Percentiles rank a stretch among this genome's conserved stretches.
Evolutionary conservation across 2,113 vertebrate genomes (phyloP).

Genomic region (Phrynocephalus versicolor): DNA sequence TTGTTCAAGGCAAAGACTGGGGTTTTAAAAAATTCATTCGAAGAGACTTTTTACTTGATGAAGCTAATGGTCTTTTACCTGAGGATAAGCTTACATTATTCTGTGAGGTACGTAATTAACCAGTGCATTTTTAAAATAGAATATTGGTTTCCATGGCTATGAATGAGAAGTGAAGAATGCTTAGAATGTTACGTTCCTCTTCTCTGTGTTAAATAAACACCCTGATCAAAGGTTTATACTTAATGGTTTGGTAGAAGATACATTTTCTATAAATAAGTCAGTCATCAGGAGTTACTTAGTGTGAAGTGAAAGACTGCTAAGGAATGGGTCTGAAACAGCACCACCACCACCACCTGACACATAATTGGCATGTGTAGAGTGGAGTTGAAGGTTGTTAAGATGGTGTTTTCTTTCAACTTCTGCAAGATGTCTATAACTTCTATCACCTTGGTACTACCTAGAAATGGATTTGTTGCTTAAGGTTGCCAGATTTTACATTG

Average conservation of each 20-base stretch:
- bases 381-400: neutral
- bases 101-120: slow-evolving; percentile 87
- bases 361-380: neutral
- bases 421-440: neutral
- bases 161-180: neutral
- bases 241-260: neutral
- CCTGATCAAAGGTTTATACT: slow-evolving; percentile 14
- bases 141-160: slow-evolving; percentile 31
- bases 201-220: neutral
- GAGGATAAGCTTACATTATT: slow-evolving; percentile 98
- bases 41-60: slow-evolving; percentile 98
- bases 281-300: neutral
- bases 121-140: slow-evolving; percentile 25
- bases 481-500: neutral
- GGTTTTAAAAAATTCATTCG: slow-evolving; percentile 99
- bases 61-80: slow-evolving; percentile 96
- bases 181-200: slow-evolving; percentile 6
- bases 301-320: neutral
- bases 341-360: neutral
- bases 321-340: neutral
- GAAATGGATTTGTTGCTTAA: neutral
- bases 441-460: neutral
- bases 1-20: slow-evolving; percentile 99
- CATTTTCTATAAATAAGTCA: slow-evolving; percentile 7
- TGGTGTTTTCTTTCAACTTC: neutral